Base-by-base conservation (phyloP, 2,797 vertebrate species). In the Acanthurus tractus region DNA sequence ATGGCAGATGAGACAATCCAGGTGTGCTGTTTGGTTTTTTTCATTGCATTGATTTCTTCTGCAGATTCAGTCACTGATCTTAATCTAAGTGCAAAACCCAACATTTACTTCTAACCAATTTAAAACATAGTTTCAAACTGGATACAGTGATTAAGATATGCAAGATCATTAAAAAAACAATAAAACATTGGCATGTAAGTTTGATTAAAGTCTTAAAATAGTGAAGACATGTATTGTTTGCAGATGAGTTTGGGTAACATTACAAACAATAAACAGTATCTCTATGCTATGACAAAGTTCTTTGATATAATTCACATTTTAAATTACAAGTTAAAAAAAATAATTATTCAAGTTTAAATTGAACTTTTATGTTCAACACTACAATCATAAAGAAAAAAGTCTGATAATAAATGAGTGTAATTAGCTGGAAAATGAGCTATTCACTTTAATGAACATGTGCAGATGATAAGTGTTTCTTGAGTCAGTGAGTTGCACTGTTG, bases 41-140 rank as follows among this genome's bases (percentile, higher is more conserved):
- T 29, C 29, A 53, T 52, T 67, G 36, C 50, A 15, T 59, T 7
- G 29, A 0, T 61, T 78, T 76, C 3, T 64, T n/a, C 10, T 15
- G 22, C 3, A 48, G 8, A 49, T 69, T 71, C 9, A 23, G 2
- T 25, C 1, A 2, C 23, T 61, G 45, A 53, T 71, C 65, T 69
- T 18, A 34, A 48, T 29, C 0, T 66, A 22, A 23, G 25, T 18
- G 25, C 23, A 68, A 58, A 56, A 68, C 55, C 9, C 12, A 34
- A 44, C 18, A 59, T 59, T 46, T 59, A 15, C 17, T 64, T 45
- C 8, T n/a, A 70, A 8, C 2, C 67, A 13, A 18, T 71, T 70
- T 58, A 1, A 78, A 66, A 72, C 23, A 29, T 20, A 20, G 10
- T 34, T 72, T 45, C 38, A 14, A 63, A 52, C 29, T 29, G 29